Conservation (phyloP, 1,140 invertebrate species). For the Eriocheir sinensis region DNA sequence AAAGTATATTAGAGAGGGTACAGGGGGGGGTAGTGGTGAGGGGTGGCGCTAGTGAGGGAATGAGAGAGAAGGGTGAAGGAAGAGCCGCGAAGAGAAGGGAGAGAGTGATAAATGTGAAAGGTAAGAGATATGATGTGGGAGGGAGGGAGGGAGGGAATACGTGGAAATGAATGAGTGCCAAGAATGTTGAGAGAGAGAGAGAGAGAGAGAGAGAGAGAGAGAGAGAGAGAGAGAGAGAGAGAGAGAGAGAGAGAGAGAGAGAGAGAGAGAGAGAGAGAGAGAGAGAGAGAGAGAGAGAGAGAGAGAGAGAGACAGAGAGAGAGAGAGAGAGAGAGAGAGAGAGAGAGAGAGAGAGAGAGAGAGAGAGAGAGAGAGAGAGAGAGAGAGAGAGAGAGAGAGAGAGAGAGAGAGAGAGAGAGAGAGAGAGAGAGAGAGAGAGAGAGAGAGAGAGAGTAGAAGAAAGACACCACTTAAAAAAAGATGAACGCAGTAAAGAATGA, state of each 20-base stretch:
- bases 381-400: conserved; percentile 20
- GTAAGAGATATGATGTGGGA: background rate
- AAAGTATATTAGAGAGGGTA: too few species aligned
- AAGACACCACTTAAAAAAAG: background rate
- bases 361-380: conserved; percentile 1
- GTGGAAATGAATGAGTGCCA: too few species aligned
- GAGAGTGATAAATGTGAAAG: too few species aligned
- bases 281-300: conserved; percentile 26
- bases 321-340: conserved; percentile 21
- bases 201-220: background rate
- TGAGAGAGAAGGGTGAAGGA: too few species aligned
- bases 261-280: conserved; percentile 12
- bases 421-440: background rate
- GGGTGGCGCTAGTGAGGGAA: too few species aligned
- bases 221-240: background rate
- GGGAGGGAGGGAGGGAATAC: background rate
- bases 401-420: conserved; percentile 27
- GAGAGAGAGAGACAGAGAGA: background rate
- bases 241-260: conserved; percentile 1
- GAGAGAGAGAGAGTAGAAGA: background rate
- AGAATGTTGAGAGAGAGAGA: background rate
- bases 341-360: background rate
- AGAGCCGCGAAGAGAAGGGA: background rate
- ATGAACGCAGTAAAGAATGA: too few species aligned
- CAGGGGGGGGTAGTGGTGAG: too few species aligned